phyloP scores from a whole-genome alignment of 1,140 invertebrate species.

The Venustaconcha ellipsiformis region DNA sequence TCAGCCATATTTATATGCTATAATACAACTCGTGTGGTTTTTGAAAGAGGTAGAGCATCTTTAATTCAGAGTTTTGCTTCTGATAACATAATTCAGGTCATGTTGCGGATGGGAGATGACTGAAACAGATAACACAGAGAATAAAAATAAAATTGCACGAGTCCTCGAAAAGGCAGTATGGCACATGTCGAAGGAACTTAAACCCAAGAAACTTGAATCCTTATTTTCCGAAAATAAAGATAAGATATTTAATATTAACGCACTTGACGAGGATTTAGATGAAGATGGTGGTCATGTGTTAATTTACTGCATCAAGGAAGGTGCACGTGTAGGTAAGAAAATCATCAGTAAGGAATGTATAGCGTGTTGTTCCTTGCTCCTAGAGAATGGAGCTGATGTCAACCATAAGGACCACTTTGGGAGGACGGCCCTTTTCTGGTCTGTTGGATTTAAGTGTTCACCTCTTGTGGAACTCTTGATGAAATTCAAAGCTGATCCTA shows the following conservation, averaged over 20 bases:
- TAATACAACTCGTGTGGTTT: no score
- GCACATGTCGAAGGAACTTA: conserved; percentile 10
- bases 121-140: no score
- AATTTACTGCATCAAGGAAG: conserved; percentile 17
- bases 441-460: conserved; percentile 11
- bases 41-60: no score
- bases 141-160: no score
- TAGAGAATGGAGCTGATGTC: conserved; percentile 19
- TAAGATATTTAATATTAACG: conserved; percentile 14
- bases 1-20: no score
- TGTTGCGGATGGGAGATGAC: no score
- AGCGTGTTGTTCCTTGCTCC: conserved; percentile 6
- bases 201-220: conserved; percentile 7
- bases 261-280: conserved; percentile 15
- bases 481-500: conserved; percentile 16
- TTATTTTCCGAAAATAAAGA: conserved; percentile 11
- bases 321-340: conserved; percentile 10
- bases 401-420: conserved; percentile 8
- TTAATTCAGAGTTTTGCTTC: no score
- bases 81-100: no score
- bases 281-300: conserved; percentile 22
- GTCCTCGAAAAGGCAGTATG: conserved; percentile 16
- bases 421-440: conserved; percentile 21
- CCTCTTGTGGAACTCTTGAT: conserved; percentile 9
- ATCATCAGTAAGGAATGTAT: conserved; percentile 16